Base-by-base conservation (phyloP, 2,113 vertebrate genomes). In the Callipepla californica region DNA sequence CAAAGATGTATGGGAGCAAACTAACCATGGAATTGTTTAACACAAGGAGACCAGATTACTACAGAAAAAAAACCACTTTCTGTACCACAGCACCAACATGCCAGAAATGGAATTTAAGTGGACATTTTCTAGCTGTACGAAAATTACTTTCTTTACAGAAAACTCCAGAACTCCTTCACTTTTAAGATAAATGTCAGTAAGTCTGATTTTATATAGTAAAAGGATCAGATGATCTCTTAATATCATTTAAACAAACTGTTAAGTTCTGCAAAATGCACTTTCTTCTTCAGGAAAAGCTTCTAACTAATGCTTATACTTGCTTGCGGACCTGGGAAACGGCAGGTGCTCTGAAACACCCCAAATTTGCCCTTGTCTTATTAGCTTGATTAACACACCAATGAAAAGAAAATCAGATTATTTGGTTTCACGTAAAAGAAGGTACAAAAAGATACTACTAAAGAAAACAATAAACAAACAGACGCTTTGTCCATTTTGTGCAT, bases 1-100 rank as follows among this genome's bases (percentile, higher is more conserved):
- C 96, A 97, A 97, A 98, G 96, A 96, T 97, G 97, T 97, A 95
- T 87, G 95, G 66, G 66, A 91, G 38, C 53, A 92, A 87, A 62
- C 25, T 69, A 38, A 77, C 55, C 88, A 40, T 65, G 50, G 75
- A 86, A 75, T 23, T 63, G 78, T 79, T 80, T 68, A 92, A 92
- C 92, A 96, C 93, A 94, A 63, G 80, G 95, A 85, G 50, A 95
- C 53, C 94, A 97, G 92, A 91, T 77, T 58, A 65, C 47, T 0
- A 15, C 13, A 40, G 17, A 44, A 34, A 82, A 4, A 4, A 45
- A 65, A 85, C 2, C 9, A 40, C 20, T 83, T 89, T 80, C n/a
- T 70, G 16, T n/a, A 84, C 36, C 48, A 89, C 63, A 75, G 55
- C 86, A 85, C 50, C 59, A 86, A 66, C 36, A 55, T 75, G 57